Evolutionary conservation across 2,888 invertebrate species (phyloP).

Genomic region (Gymnoscelis rufifasciata): DNA sequence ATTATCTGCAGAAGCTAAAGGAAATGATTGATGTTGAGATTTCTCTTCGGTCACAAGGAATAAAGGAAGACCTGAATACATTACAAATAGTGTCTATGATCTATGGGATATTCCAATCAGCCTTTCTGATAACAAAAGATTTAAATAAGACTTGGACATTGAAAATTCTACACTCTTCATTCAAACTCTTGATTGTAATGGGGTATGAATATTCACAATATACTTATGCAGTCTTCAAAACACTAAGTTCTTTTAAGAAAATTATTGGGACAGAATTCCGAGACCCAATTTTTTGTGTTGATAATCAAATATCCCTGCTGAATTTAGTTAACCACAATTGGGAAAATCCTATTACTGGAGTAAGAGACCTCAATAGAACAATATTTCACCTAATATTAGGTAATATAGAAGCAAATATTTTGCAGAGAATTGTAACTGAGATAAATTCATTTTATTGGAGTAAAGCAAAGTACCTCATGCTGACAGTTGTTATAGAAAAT

Average conservation of each 20-base stretch:
- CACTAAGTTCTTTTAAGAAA: slow-evolving; percentile 64
- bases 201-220: slow-evolving; percentile 74
- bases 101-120: slow-evolving; percentile 69
- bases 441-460: slow-evolving; percentile 76
- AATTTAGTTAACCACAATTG: slow-evolving; percentile 79
- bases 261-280: slow-evolving; percentile 52
- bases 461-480: slow-evolving; percentile 79
- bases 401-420: slow-evolving; percentile 40
- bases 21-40: slow-evolving; percentile 39
- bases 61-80: slow-evolving; percentile 31
- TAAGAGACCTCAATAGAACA: slow-evolving; percentile 72
- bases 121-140: slow-evolving; percentile 41
- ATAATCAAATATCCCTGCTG: slow-evolving; percentile 61
- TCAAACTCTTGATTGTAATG: slow-evolving; percentile 51
- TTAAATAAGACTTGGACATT: slow-evolving; percentile 26
- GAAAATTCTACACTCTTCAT: slow-evolving; percentile 38
- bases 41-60: slow-evolving; percentile 23
- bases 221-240: slow-evolving; percentile 74
- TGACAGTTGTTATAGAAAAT: slow-evolving; percentile 68
- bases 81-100: slow-evolving; percentile 51
- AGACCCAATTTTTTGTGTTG: slow-evolving; percentile 38
- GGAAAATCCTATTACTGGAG: slow-evolving; percentile 79
- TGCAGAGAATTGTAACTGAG: slow-evolving; percentile 43
- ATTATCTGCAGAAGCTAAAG: slow-evolving; percentile 42
- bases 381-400: slow-evolving; percentile 64